Evolutionary conservation across 2,888 invertebrate genomes (phyloP).

Genomic region (Andrena dorsata): DNA sequence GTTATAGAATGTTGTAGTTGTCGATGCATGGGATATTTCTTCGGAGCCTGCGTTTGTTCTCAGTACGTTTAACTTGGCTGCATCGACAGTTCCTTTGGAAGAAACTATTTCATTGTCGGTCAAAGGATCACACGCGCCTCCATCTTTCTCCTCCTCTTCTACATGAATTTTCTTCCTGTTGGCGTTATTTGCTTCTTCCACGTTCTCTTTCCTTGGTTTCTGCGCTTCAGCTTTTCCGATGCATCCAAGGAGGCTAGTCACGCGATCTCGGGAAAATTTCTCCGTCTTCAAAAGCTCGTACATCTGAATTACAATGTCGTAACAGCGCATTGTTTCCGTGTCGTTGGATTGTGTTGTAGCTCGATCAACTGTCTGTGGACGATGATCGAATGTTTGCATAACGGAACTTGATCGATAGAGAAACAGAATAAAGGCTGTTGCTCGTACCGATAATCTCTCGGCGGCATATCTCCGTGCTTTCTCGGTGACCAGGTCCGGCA

Average conservation of each 20-base stretch:
- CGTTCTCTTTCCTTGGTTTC: not conserved
- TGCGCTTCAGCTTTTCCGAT: not conserved
- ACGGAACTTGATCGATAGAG: not conserved
- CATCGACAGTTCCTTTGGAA: not conserved
- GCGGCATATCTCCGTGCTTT: slow-evolving; percentile 86
- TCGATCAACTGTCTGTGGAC: slow-evolving; percentile 20
- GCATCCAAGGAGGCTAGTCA: not conserved
- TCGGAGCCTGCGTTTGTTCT: not conserved
- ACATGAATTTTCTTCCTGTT: too few species aligned
- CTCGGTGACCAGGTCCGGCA: slow-evolving; percentile 87
- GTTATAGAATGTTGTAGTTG: not conserved
- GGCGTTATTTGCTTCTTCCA: too few species aligned
- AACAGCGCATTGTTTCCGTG: slow-evolving; percentile 54
- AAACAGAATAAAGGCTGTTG: not conserved
- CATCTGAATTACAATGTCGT: slow-evolving; percentile 59
- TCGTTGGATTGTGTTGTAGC: not conserved
- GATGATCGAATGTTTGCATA: not conserved
- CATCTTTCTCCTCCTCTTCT: not conserved
- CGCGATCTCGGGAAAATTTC: not conserved
- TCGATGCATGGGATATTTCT: not conserved
- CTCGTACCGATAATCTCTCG: slow-evolving; percentile 60
- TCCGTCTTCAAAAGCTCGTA: slow-evolving; percentile 57
- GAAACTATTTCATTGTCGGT: too few species aligned
- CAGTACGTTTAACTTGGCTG: not conserved
- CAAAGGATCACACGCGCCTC: not conserved